Evolutionary conservation across 2,113 vertebrate genomes (phyloP).

Genomic region (Grammatotria lemairii): DNA sequence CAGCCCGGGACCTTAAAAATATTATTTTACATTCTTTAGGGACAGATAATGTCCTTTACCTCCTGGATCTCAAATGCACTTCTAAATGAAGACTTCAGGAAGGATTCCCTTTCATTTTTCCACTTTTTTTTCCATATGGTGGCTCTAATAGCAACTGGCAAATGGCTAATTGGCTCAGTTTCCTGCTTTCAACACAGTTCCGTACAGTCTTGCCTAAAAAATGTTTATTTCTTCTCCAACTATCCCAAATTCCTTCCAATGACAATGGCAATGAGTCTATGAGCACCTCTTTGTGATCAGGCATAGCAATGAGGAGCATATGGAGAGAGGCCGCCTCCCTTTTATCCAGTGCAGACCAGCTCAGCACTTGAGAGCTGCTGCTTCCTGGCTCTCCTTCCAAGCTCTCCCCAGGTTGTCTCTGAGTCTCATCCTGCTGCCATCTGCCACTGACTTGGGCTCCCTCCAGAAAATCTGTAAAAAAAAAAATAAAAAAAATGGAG

Average conservation of each 20-base stretch:
- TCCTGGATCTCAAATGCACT: neutral
- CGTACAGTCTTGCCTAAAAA: constrained; percentile 13
- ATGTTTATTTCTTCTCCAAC: constrained; percentile 22
- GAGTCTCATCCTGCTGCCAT: constrained; percentile 67
- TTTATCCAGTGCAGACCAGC: constrained; percentile 58
- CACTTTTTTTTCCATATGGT: constrained; percentile 10
- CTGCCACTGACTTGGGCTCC: constrained; percentile 67
- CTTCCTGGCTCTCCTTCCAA: constrained; percentile 61
- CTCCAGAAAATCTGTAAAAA: constrained; percentile 53
- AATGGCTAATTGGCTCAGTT: neutral
- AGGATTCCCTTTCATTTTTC: neutral
- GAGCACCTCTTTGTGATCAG: constrained; percentile 48
- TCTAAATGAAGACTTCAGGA: constrained; percentile 17
- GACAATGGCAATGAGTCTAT: constrained; percentile 18
- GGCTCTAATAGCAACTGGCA: neutral
- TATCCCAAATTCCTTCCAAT: constrained; percentile 10
- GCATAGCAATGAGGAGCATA: constrained; percentile 49
- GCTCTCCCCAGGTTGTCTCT: constrained; percentile 64
- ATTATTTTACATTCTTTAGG: neutral
- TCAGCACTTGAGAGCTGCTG: constrained; percentile 56
- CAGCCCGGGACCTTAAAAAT: constrained; percentile 19
- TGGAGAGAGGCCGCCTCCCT: constrained; percentile 52
- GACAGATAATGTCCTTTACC: constrained; percentile 5
- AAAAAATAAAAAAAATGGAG: neutral
- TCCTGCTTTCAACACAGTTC: constrained; percentile 25